Percentiles rank a stretch among this genome's conserved stretches.
Evolutionary conservation across 2,797 vertebrate species (phyloP).

Genomic region (Acropternis orthonyx): DNA sequence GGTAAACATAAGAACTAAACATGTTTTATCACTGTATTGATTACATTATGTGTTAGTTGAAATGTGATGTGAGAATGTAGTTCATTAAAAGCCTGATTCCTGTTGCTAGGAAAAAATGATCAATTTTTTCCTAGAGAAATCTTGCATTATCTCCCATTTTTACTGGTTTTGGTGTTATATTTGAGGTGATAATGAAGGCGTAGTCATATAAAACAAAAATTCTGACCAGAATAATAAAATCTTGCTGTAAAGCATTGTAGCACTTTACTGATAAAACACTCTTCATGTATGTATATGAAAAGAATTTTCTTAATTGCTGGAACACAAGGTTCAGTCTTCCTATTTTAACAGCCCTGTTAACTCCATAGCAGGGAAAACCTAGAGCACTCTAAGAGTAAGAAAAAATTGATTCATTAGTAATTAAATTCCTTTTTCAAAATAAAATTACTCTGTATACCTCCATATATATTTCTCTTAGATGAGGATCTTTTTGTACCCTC

Average conservation of each 20-base stretch:
- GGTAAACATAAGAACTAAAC: background rate
- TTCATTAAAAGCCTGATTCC: background rate
- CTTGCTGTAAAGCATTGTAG: background rate
- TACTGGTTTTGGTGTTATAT: background rate
- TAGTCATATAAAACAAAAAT: background rate
- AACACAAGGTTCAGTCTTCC: background rate
- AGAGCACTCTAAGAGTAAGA: background rate
- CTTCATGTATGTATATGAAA: background rate
- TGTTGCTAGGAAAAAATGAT: background rate
- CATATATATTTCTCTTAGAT: background rate
- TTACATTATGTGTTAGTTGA: background rate
- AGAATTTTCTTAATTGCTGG: background rate
- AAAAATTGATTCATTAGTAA: background rate
- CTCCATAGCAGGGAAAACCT: background rate
- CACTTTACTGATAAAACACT: background rate
- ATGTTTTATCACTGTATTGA: background rate
- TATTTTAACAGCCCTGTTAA: background rate
- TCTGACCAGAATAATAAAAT: background rate
- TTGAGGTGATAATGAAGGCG: slow-evolving; percentile 11
- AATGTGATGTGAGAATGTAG: background rate
- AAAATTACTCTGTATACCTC: background rate
- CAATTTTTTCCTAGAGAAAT: slow-evolving; percentile 30
- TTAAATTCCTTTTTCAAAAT: background rate
- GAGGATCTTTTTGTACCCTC: background rate
- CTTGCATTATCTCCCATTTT: background rate